These are phyloP conservation scores for Indri indri DNA, from an alignment of 2,113 vertebrate genomes.

Conservation along the genomic window DNA sequence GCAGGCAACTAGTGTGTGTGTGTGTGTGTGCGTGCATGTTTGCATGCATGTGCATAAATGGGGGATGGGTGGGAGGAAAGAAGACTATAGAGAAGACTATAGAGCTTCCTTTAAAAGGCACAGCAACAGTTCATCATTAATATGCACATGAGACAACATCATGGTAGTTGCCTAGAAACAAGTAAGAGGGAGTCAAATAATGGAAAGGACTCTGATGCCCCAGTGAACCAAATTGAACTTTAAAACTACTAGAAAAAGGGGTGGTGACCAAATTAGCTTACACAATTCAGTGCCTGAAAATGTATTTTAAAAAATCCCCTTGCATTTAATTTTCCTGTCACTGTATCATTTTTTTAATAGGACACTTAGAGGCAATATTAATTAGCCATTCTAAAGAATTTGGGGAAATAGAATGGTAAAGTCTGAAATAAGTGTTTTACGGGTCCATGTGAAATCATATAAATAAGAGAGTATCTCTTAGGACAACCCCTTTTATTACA, in stretches of 20 bases:
- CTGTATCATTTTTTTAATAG: not conserved
- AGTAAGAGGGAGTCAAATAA: slow-evolving; percentile 37
- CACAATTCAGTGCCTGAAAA: not conserved
- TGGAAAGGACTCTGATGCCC: slow-evolving; percentile 11
- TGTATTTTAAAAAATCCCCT: not conserved
- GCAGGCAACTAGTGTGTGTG: not conserved
- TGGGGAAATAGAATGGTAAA: not conserved
- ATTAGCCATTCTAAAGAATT: not conserved
- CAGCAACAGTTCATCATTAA: slow-evolving; percentile 35
- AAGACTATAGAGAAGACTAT: not conserved
- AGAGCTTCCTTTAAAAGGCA: not conserved
- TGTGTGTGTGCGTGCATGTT: not conserved
- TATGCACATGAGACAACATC: slow-evolving; percentile 47
- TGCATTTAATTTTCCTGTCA: slow-evolving; percentile 11
- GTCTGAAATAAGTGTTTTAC: not conserved
- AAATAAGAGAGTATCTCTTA: slow-evolving; percentile 9
- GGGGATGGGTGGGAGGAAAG: not conserved
- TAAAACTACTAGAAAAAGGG: slow-evolving; percentile 38
- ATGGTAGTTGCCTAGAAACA: slow-evolving; percentile 61
- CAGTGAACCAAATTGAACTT: slow-evolving; percentile 49
- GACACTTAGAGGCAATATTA: not conserved
- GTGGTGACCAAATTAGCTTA: slow-evolving; percentile 25
- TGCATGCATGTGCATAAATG: not conserved
- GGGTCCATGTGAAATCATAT: not conserved
- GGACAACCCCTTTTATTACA: not conserved